Base-by-base conservation (phyloP, 2,797 vertebrate species). In the Crotalus adamanteus region DNA sequence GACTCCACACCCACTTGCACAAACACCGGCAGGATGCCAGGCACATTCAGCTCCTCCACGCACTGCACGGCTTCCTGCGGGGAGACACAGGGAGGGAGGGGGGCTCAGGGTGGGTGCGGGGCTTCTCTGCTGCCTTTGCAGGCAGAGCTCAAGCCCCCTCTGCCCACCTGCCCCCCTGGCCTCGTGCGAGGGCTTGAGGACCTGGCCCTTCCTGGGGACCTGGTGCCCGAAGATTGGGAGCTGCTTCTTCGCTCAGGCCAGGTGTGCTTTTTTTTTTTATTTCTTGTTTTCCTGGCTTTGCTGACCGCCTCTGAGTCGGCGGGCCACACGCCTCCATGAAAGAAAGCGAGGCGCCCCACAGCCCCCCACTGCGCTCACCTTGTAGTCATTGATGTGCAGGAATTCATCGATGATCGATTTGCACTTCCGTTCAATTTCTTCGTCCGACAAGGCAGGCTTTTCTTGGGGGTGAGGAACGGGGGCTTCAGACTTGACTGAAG, bases 401-500 rank as follows among this genome's bases (percentile, higher is more conserved):
- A 99, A 99, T 96, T 99, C 99, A 88, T 99, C 99, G 93, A 99
- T 98, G 95, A 99, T 99, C 93, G 99, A 98, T 97, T 98, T 99
- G 91, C 98, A 99, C 95, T 99, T 99, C 95, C 98, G 98, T 97
- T 99, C 98, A 60, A 99, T 96, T 95, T 99, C 98, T 92, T 99
- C 99, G 93, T 99, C 99, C 69, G 99, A 98, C 87, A 98, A 93
- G 0, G 94, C 94, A 59, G 98, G 96, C 96, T 97, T 98, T 93
- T 98, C 98, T n/a, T 97, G 96, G 28, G 63, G 97, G 86, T 96
- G 97, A 93, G 96, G 93, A 92, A 95, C 92, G 28, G 97, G 94
- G 89, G 96, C 97, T 96, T 99, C 99, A 92, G 98, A 95, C 97
- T 98, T 99, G 91, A 96, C 98, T 99, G 97, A 92, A 87, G 92